Evolutionary conservation across 2,797 vertebrate species (phyloP).

Genomic region (Darevskia nairensis): DNA sequence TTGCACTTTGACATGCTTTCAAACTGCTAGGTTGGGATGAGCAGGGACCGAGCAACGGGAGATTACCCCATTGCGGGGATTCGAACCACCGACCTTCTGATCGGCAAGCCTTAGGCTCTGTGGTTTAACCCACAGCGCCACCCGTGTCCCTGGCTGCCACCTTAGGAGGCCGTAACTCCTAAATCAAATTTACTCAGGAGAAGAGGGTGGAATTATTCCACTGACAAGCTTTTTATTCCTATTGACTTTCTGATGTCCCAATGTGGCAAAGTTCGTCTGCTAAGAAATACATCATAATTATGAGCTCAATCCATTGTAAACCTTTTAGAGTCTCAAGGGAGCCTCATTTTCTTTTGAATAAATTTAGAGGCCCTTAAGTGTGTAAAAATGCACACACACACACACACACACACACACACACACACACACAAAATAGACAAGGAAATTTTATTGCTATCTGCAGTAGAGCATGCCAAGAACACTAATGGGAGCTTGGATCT

Average conservation of each 20-base stretch:
- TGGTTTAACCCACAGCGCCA: too few species aligned
- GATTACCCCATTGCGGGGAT: too few species aligned
- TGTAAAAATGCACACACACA: conserved; percentile 42
- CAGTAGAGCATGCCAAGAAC: conserved; percentile 11
- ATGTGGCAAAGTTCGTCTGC: conserved; percentile 63
- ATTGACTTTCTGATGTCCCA: conserved; percentile 67
- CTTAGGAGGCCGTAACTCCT: fast-evolving
- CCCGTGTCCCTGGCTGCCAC: background rate
- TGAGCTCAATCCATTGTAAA: conserved; percentile 43
- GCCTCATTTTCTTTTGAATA: conserved; percentile 44
- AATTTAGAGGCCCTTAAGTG: conserved; percentile 52
- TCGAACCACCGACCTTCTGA: too few species aligned
- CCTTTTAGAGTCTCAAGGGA: conserved; percentile 23
- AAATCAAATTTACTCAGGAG: conserved; percentile 59
- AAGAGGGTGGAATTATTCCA: conserved; percentile 67
- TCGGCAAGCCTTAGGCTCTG: too few species aligned
- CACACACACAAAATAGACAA: conserved; percentile 10
- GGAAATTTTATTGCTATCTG: conserved; percentile 25
- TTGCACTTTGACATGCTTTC: too few species aligned
- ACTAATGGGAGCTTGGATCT: conserved; percentile 13
- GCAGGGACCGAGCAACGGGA: too few species aligned
- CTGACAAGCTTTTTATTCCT: conserved; percentile 69
- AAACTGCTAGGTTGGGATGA: too few species aligned
- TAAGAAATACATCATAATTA: conserved; percentile 67
- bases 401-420: too few species aligned